phyloP scores from a whole-genome alignment of 2,888 invertebrate species.

The Rhogogaster chlorosoma region DNA sequence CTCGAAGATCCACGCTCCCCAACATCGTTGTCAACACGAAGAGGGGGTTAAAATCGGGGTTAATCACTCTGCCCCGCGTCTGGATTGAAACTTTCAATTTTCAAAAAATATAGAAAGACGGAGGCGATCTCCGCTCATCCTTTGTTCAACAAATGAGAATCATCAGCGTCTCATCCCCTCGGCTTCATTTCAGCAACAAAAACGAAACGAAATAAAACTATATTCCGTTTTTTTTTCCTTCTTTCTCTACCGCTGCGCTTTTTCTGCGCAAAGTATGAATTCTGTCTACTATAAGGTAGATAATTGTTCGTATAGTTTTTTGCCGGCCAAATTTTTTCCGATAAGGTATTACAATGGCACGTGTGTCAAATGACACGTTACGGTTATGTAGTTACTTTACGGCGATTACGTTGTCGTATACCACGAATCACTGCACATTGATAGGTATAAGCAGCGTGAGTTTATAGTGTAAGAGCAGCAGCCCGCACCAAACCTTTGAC shows the following conservation, averaged over 20 bases:
- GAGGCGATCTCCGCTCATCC: neutral
- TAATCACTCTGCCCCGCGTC: neutral
- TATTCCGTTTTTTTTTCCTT: too few relatives aligned
- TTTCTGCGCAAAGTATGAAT: too few relatives aligned
- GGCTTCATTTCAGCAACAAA: too few relatives aligned
- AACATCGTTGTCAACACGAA: neutral
- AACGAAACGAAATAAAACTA: too few relatives aligned
- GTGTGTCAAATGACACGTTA: constrained; percentile 18
- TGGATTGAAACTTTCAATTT: neutral
- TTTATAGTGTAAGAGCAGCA: neutral
- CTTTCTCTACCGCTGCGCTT: too few relatives aligned
- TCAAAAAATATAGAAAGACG: neutral
- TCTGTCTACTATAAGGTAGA: neutral
- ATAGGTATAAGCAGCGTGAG: neutral
- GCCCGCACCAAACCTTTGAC: constrained; percentile 23
- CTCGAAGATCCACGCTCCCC: neutral
- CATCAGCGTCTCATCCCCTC: too few relatives aligned
- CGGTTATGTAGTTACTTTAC: constrained; percentile 31
- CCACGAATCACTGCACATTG: neutral
- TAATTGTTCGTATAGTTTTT: neutral
- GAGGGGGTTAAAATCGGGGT: neutral
- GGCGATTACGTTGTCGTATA: constrained; percentile 23
- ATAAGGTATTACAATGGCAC: neutral
- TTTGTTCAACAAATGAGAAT: too few relatives aligned
- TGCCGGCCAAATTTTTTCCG: neutral